Percentiles rank a stretch among this genome's conserved stretches.
Conservation (phyloP, 2,113 vertebrate species). For the Phyllostomus hastatus region DNA sequence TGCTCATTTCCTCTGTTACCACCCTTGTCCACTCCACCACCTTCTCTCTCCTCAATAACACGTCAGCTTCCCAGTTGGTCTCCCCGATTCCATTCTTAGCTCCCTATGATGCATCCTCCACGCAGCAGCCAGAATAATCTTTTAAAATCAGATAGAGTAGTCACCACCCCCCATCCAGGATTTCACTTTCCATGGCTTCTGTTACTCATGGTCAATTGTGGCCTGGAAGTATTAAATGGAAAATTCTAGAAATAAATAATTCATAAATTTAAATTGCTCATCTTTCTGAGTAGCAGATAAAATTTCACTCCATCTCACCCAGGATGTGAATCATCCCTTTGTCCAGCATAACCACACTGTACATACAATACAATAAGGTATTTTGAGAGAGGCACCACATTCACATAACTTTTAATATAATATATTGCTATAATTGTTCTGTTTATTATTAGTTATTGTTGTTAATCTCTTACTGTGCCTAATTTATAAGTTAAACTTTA, state of each 20-base stretch:
- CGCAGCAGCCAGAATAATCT: background rate
- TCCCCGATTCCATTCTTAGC: background rate
- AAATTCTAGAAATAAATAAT: background rate
- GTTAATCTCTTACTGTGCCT: background rate
- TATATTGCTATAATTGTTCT: background rate
- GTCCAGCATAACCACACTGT: background rate
- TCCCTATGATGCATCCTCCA: background rate
- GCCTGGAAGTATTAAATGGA: background rate
- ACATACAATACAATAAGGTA: background rate
- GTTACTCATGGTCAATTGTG: background rate
- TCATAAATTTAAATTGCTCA: background rate
- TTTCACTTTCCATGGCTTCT: background rate
- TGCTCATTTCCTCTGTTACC: background rate
- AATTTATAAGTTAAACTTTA: background rate
- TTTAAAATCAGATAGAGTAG: background rate
- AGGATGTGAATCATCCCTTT: background rate
- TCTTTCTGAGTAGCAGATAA: background rate
- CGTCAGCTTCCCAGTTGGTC: background rate
- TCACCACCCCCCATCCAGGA: background rate
- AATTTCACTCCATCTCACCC: background rate
- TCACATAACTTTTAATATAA: background rate
- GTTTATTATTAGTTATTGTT: background rate
- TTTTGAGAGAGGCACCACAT: background rate
- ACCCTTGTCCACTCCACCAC: background rate
- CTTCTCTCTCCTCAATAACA: background rate